These are phyloP conservation scores for roundworm (Caenorhabditis elegans) DNA, from an alignment of 1,140 invertebrate species.

Conservation along the genomic window WBcel235 BX284604.4:7912001-7912500, in stretches of 20 bases:
- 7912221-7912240: conserved; percentile 20
- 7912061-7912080: background rate
- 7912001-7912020: background rate
- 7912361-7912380: background rate
- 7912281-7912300: conserved; percentile 5
- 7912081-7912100: background rate
- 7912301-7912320: background rate
- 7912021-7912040: background rate
- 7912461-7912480: conserved; percentile 22
- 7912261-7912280: conserved; percentile 21
- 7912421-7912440: background rate
- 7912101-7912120: background rate
- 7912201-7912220: conserved; percentile 12
- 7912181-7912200: background rate
- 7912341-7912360: background rate
- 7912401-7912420: background rate
- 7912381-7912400: background rate
- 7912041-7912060: background rate
- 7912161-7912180: conserved; percentile 27
- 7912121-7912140: background rate
- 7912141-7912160: conserved; percentile 7
- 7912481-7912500: conserved; percentile 44
- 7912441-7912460: conserved; percentile 14
- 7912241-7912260: background rate
- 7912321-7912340: background rate